Percentiles rank a stretch among this genome's conserved stretches.
These are phyloP conservation scores for Gymnocheta viridis DNA, from an alignment of 2,888 invertebrate genomes.

Conservation along the genomic window DNA sequence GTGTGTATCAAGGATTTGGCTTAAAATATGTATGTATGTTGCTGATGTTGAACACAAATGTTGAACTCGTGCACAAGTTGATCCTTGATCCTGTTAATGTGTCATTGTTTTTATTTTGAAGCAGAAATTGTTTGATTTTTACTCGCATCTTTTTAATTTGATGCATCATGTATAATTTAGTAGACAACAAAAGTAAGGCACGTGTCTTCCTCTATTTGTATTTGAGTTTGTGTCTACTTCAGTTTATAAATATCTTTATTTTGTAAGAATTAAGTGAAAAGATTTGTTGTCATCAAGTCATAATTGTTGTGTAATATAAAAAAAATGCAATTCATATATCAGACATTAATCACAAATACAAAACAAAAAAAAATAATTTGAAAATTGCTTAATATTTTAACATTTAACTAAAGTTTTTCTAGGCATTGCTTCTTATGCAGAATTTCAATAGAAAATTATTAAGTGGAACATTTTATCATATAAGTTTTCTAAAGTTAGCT, in stretches of 20 bases:
- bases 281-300: constrained; percentile 55
- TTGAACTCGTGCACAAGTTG: constrained; percentile 46
- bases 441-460: too few species aligned
- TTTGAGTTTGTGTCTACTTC: background rate
- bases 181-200: constrained; percentile 49
- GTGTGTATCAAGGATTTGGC: background rate
- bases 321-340: constrained; percentile 19
- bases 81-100: constrained; percentile 62
- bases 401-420: too few species aligned
- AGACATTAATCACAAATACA: constrained; percentile 12
- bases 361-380: too few species aligned
- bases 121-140: constrained; percentile 19
- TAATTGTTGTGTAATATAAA: constrained; percentile 36
- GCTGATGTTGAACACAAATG: constrained; percentile 10
- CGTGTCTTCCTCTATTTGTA: constrained; percentile 43
- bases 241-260: constrained; percentile 33
- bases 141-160: constrained; percentile 38
- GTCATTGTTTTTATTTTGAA: constrained; percentile 39
- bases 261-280: constrained; percentile 19
- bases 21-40: background rate
- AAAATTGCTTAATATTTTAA: too few species aligned
- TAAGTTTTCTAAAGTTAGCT: too few species aligned
- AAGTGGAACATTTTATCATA: too few species aligned
- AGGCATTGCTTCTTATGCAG: too few species aligned
- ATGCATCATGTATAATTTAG: constrained; percentile 52